A percentile compares a stretch with the other conserved stretches of the same genome.
Evolutionary conservation across 2,797 vertebrate genomes (phyloP).

Genomic region (Oreonectes daqikongensis): DNA sequence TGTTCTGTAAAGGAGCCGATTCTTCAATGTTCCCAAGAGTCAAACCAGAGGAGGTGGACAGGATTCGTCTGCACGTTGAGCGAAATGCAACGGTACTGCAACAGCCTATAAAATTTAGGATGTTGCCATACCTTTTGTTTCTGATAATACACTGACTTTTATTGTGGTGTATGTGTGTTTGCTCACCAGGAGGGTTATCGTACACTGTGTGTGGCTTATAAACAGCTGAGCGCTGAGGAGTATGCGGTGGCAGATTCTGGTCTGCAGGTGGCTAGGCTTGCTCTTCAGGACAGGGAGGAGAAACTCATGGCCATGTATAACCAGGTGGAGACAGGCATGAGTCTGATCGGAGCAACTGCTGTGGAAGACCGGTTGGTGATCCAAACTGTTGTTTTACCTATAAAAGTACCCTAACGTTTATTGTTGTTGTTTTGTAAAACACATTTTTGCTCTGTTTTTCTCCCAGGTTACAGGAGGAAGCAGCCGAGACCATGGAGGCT

Average conservation of each 20-base stretch:
- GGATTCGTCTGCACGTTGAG: slow-evolving; percentile 88
- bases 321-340: slow-evolving; percentile 90
- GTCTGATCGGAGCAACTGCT: slow-evolving; percentile 93
- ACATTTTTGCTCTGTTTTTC: not conserved
- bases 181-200: slow-evolving; percentile 89
- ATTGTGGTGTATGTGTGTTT: slow-evolving; percentile 41
- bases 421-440: not conserved
- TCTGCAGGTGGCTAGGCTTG: slow-evolving; percentile 86
- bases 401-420: not conserved
- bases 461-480: slow-evolving; percentile 90
- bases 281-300: slow-evolving; percentile 92
- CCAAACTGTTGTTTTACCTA: not conserved
- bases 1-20: slow-evolving; percentile 98
- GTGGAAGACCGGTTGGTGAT: slow-evolving; percentile 91
- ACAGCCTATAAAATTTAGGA: not conserved
- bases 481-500: slow-evolving; percentile 93
- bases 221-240: slow-evolving; percentile 80
- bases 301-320: slow-evolving; percentile 90
- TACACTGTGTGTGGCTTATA: slow-evolving; percentile 94
- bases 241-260: slow-evolving; percentile 80
- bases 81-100: slow-evolving; percentile 85
- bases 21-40: slow-evolving; percentile 93
- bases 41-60: slow-evolving; percentile 84
- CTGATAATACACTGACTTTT: not conserved
- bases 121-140: not conserved